phyloP scores from a whole-genome alignment of 2,797 vertebrate genomes.

The Ptychobarbus kaznakovi region DNA sequence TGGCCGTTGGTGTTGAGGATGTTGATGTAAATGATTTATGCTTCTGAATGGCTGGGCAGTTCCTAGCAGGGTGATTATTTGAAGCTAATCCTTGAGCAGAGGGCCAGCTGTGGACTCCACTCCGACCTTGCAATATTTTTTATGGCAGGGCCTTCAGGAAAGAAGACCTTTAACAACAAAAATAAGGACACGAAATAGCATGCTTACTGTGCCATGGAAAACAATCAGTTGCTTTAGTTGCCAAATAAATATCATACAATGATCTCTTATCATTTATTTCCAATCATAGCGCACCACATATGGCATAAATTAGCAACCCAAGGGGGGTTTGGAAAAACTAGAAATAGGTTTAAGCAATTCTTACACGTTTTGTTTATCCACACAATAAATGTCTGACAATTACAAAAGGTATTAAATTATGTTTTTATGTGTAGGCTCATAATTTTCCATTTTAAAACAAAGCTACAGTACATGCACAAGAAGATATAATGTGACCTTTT shows the following conservation, averaged over 20 bases:
- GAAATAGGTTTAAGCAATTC: not conserved
- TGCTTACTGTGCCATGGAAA: not conserved
- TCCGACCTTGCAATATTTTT: constrained; percentile 47
- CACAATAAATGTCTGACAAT: not conserved
- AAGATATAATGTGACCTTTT: not conserved
- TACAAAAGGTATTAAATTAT: not conserved
- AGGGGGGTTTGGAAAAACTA: not conserved
- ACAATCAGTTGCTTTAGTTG: not conserved
- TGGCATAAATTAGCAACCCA: not conserved
- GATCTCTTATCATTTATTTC: not conserved
- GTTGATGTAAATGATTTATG: constrained; percentile 49
- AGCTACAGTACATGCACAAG: not conserved
- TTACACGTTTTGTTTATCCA: not conserved
- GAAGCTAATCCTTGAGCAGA: constrained; percentile 46
- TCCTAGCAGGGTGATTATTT: constrained; percentile 44
- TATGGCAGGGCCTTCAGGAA: constrained; percentile 21
- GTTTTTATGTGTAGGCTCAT: not conserved
- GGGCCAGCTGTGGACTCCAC: constrained; percentile 23
- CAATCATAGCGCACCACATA: not conserved
- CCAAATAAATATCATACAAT: not conserved
- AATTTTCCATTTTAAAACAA: not conserved
- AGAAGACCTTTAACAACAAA: constrained; percentile 7
- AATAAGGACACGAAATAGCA: not conserved
- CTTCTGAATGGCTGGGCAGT: constrained; percentile 29
- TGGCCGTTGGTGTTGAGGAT: constrained; percentile 5